A percentile compares a stretch with the other conserved stretches of the same genome.
Conservation (phyloP, 2,797 vertebrate species). For the Phataginus tricuspis region DNA sequence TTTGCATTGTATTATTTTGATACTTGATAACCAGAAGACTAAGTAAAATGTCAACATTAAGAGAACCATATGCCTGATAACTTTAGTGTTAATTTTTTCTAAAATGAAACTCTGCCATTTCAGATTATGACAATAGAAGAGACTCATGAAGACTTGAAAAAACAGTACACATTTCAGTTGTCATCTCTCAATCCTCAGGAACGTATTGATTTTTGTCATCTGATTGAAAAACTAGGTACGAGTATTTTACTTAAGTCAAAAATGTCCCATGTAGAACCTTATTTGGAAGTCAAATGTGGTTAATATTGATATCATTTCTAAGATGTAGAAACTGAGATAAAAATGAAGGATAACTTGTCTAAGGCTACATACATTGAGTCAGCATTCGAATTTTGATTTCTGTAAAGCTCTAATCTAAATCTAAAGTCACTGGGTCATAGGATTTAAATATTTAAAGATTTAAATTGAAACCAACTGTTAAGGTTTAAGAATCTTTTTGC, state of each 20-base stretch:
- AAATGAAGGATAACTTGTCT: neutral
- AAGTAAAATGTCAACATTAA: constrained; percentile 28
- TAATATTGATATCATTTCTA: constrained; percentile 24
- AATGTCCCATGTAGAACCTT: constrained; percentile 32
- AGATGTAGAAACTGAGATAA: constrained; percentile 10
- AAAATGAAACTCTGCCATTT: constrained; percentile 70
- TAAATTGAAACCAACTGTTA: constrained; percentile 8
- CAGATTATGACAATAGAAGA: constrained; percentile 82
- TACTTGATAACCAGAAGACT: constrained; percentile 34
- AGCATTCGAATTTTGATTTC: constrained; percentile 24
- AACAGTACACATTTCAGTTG: constrained; percentile 92
- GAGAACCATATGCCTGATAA: neutral
- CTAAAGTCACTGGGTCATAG: neutral
- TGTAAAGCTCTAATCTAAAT: neutral
- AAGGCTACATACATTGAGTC: neutral
- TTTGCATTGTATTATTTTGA: neutral
- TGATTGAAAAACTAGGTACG: constrained; percentile 96
- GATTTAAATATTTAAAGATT: constrained; percentile 40
- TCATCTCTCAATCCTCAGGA: constrained; percentile 98
- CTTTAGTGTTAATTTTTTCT: constrained; percentile 55
- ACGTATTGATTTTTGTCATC: constrained; percentile 95
- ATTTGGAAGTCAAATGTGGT: constrained; percentile 23
- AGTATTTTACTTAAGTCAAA: constrained; percentile 63
- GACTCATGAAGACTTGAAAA: constrained; percentile 82
- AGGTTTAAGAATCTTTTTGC: neutral